Base-by-base conservation (phyloP, 2,797 vertebrate genomes). In the Coendou prehensilis region DNA sequence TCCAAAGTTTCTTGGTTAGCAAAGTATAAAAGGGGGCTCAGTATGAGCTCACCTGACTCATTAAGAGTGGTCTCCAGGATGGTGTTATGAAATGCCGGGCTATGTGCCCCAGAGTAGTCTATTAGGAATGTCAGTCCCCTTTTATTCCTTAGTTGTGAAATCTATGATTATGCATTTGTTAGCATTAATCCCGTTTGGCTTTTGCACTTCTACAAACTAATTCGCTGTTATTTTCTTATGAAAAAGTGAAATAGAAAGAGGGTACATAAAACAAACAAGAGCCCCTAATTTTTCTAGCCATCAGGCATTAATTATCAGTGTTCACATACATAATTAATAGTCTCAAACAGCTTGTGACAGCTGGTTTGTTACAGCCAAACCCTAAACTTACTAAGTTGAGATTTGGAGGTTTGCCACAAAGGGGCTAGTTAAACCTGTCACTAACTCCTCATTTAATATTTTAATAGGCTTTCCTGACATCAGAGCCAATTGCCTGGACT, bases 381-480 rank as follows among this genome's bases (percentile, higher is more conserved):
- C 61, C 86, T 88, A 97, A 91, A 90, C 76, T 94, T 69, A 91
- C 92, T 93, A 93, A 93, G 95, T 96, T 96, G 96, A 91, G 92
- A 91, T 86, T 91, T 98, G 97, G 97, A 97, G 18, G 45, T 73
- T 89, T 93, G 96, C 95, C 97, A 97, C 64, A 63, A 69, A 57
- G 94, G 93, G 91, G 45, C 86, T 94, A 89, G 94, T 97, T 96
- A 97, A 98, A 94, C 88, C 89, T 97, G 88, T 98, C 98, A 97
- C 75, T 96, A 95, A 93, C 97, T 98, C 92, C 96, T 98, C 97
- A 95, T 97, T 97, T 97, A 97, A 95, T 97, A 97, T 95, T 97
- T 97, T 98, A 98, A 97, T 97, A 96, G 94, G 80, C 28, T 95
- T 91, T 87, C 80, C 76, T 94, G 94, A 89, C 87, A 67, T 14